Evolutionary conservation across 2,797 vertebrate genomes (phyloP).

Genomic region (Phataginus tricuspis): DNA sequence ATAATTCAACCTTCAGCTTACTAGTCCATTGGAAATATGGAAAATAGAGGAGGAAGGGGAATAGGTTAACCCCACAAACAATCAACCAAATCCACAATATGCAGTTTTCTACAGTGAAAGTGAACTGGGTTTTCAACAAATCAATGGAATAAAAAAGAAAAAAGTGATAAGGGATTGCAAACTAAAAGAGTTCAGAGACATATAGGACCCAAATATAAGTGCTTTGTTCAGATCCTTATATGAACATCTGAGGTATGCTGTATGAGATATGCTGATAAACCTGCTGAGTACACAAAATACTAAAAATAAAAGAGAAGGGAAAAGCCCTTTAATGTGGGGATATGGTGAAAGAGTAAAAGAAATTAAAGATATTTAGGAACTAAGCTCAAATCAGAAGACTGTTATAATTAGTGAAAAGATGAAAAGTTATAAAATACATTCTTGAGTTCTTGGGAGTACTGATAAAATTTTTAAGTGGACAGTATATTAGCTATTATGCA

Average conservation of each 20-base stretch:
- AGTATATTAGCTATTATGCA: neutral
- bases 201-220: neutral
- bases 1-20: neutral
- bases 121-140: neutral
- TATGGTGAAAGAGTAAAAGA: neutral
- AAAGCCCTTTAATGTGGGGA: neutral
- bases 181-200: neutral
- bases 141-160: neutral
- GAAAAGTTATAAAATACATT: neutral
- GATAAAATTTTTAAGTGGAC: neutral
- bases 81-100: neutral
- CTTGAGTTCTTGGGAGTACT: neutral
- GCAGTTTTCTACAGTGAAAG: neutral
- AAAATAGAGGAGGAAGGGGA: neutral
- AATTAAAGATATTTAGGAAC: neutral
- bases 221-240: neutral
- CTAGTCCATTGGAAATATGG: neutral
- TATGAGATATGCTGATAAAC: neutral
- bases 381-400: neutral
- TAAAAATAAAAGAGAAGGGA: neutral
- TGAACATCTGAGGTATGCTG: neutral
- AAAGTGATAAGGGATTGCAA: neutral
- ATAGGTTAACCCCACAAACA: neutral
- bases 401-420: neutral
- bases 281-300: neutral